Evolutionary conservation across 2,888 invertebrate species (phyloP), one percentile per base, ranked within the genome.

Genomic region (Abscondita cerata): DNA sequence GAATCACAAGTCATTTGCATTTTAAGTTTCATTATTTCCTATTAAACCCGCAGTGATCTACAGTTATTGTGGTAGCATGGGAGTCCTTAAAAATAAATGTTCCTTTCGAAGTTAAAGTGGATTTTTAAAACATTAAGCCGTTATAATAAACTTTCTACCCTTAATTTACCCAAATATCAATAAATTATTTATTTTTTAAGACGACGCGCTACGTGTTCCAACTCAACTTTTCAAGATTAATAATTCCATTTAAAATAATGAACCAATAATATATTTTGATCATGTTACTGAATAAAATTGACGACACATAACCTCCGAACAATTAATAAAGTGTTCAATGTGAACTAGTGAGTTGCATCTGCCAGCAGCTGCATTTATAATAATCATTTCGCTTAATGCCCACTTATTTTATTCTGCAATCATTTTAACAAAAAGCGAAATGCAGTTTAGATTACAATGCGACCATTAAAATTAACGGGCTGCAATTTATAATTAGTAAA

Each of bases 21-120:
- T 69, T 69, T 68, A 68, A 68, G 65, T 64, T 67, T 67, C 65
- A 69, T 69, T 69, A 69, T 68, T 65, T 67, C 65, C 69, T 65
- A 69, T 69, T 68, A 69, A 67, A 67, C 68, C 69, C 67, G 66
- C 62, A 53, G 68, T 52, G 69, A 66, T 65, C 65, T 60, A 62
- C 62, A 62, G 66, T 66, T 66, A 62, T 63, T 57, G 61, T 52
- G 57, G 62, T 58, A 41, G 57, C 62, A 62, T 53, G 62, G 62
- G 62, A 62, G 62, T 62, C 53, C 57, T 58, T 57, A 57, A 62
- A 58, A 58, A 58, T 58, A 58, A 58, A 58, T 52, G 58, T 52
- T 58, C 58, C 52, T 58, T 51, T 44, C 58, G 52, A 34, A 44
- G 57, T 41, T 41, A 48, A 55, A 44, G 58, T 40, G 58, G 58